phyloP scores from a whole-genome alignment of 2,113 vertebrate genomes.

The Sturnira hondurensis region DNA sequence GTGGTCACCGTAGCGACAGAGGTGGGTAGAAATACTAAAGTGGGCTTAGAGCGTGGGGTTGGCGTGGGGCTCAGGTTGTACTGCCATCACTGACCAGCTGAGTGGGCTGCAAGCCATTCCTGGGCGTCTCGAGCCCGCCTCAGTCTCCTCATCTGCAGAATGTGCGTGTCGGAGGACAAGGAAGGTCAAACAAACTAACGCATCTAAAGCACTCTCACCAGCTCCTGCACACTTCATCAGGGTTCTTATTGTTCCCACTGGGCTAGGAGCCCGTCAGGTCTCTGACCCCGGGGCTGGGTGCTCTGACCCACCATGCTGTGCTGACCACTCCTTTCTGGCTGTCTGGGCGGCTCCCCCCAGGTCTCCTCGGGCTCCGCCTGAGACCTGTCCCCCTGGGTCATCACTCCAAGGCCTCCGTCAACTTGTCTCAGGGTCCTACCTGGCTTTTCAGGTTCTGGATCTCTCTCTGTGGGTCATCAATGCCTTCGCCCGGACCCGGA shows the following conservation, averaged over 20 bases:
- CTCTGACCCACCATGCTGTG: rapidly evolving
- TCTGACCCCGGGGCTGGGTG: not conserved
- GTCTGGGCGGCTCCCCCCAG: not conserved
- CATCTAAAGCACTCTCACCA: not conserved
- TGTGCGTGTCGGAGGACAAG: rapidly evolving
- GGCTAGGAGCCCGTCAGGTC: not conserved
- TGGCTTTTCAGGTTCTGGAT: constrained; percentile 82
- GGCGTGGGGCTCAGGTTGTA: not conserved
- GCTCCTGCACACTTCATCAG: not conserved
- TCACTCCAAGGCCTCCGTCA: rapidly evolving
- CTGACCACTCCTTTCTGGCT: not conserved
- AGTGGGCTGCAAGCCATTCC: not conserved
- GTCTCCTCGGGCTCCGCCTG: not conserved
- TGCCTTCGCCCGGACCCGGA: constrained; percentile 61
- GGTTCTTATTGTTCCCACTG: not conserved
- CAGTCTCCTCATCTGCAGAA: not conserved
- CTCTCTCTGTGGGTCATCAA: constrained; percentile 76
- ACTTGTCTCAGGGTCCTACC: constrained; percentile 66
- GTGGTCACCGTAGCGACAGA: too few species aligned
- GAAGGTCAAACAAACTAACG: not conserved
- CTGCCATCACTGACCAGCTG: not conserved
- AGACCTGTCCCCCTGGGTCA: not conserved
- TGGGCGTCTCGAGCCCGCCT: not conserved
- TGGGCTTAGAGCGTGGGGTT: not conserved
- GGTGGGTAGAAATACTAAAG: not conserved